Base-by-base conservation (phyloP, 2,888 invertebrate species). In the Ypsolopha sequella region DNA sequence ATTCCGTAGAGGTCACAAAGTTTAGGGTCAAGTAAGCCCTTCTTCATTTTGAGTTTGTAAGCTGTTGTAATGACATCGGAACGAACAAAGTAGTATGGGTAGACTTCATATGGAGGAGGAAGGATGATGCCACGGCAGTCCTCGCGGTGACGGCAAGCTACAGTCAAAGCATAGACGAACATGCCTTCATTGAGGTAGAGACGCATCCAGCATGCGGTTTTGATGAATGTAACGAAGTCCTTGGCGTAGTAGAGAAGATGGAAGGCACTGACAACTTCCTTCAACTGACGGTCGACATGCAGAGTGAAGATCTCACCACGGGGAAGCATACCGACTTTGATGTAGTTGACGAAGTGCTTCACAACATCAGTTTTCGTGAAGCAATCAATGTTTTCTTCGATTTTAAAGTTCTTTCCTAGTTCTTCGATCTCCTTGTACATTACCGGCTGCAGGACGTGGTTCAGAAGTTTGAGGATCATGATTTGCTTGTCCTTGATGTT, bases 21-120 rank as follows among this genome's bases (percentile, higher is more conserved):
- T 63, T 88, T 88, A 51, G 64, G 56, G 54, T 86, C 86, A 8
- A 81, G 60, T 13, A 86, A 68, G 14, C 81, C 86, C 54, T 61
- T 80, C 65, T 76, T 87, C 84, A 84, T 84, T 59, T 88, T 89
- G 52, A 88, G 68, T 56, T 86, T 54, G 61, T 88, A 87, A 6
- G 87, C 81, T 51, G 84, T 88, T 55, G 89, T 84, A 60, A 93
- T 86, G 11, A 91, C 89, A 62, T 92, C 90, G 24, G 88, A 82
- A 62, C 90, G 90, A 56, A 91, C 90, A 74, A 90, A 93, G 68
- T 87, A 88, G 78, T 90, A 89, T 0, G 93, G 93, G 57, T 89
- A 84, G 59, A 89, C 82, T 70, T 90, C 89, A 60, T 89, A 89
- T 2, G 87, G 81, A 54, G 89, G 87, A 45, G 89, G 89, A 36